These are phyloP conservation scores for Penaeus japonicus DNA, from an alignment of 1,140 invertebrate genomes.

Conservation along the genomic window DNA sequence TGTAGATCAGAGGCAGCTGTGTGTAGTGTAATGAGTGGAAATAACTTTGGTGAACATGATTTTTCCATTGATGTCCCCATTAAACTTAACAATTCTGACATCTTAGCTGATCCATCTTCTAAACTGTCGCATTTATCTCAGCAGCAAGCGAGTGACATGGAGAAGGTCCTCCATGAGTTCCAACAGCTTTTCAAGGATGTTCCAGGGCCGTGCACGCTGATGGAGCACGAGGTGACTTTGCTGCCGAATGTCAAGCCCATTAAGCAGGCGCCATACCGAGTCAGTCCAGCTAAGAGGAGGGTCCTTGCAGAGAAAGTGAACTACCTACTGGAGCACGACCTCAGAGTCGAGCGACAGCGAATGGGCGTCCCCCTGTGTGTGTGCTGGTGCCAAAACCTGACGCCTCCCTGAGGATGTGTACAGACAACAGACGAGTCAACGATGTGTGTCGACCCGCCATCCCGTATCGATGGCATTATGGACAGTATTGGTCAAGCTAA, in stretches of 20 bases:
- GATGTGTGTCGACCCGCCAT: neutral
- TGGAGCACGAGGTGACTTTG: neutral
- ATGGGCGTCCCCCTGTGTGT: too few species aligned
- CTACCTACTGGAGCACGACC: neutral
- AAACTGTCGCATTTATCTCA: neutral
- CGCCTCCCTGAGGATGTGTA: too few species aligned
- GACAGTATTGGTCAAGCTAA: neutral
- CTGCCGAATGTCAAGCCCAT: neutral
- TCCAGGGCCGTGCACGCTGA: neutral
- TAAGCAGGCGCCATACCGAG: neutral
- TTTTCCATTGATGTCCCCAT: neutral
- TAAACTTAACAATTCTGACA: neutral
- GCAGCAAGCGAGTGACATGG: neutral
- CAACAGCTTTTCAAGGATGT: neutral
- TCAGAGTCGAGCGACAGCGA: neutral
- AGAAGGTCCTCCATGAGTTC: neutral
- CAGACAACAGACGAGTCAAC: neutral
- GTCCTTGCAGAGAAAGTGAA: neutral
- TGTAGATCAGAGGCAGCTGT: neutral
- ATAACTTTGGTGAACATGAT: neutral
- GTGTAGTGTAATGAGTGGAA: neutral
- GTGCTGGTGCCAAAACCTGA: too few species aligned
- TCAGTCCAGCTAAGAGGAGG: neutral
- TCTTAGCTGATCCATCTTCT: conserved; percentile 1
- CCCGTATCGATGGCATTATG: neutral